phyloP scores from a whole-genome alignment of 2,797 vertebrate species.

The Hirundo rustica region DNA sequence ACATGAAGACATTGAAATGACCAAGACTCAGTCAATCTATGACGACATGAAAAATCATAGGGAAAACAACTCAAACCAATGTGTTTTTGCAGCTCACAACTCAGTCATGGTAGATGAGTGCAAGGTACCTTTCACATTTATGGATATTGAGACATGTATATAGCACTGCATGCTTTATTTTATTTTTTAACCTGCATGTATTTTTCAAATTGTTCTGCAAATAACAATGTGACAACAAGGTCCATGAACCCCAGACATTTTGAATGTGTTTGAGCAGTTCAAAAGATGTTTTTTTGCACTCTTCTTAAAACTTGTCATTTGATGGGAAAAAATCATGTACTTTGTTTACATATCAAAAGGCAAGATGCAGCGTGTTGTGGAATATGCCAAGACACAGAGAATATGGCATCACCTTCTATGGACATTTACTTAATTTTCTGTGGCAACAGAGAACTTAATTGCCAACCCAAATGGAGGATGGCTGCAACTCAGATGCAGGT shows the following conservation, averaged over 20 bases:
- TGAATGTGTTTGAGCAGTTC: constrained; percentile 48
- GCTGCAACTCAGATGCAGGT: constrained; percentile 9
- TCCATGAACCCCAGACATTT: constrained; percentile 69
- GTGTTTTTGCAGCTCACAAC: constrained; percentile 96
- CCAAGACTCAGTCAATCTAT: constrained; percentile 92
- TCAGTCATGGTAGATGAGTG: constrained; percentile 97
- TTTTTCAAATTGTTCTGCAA: constrained; percentile 65
- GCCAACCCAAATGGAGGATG: constrained; percentile 36
- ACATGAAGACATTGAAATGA: constrained; percentile 94
- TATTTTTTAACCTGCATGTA: constrained; percentile 72
- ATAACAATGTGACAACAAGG: constrained; percentile 73
- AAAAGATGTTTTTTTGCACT: constrained; percentile 33
- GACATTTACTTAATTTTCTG: constrained; percentile 36
- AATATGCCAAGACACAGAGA: constrained; percentile 23
- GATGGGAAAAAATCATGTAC: constrained; percentile 43
- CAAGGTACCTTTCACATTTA: constrained; percentile 97
- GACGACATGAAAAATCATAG: constrained; percentile 98
- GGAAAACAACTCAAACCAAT: constrained; percentile 98
- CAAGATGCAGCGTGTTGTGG: constrained; percentile 52
- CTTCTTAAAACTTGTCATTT: constrained; percentile 57
- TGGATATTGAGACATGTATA: constrained; percentile 91
- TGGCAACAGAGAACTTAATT: constrained; percentile 44
- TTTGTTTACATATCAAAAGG: constrained; percentile 60
- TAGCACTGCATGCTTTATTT: constrained; percentile 77
- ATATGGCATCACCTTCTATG: constrained; percentile 45